Conservation (phyloP, 2,888 invertebrate genomes). For the Patella pellucida region DNA sequence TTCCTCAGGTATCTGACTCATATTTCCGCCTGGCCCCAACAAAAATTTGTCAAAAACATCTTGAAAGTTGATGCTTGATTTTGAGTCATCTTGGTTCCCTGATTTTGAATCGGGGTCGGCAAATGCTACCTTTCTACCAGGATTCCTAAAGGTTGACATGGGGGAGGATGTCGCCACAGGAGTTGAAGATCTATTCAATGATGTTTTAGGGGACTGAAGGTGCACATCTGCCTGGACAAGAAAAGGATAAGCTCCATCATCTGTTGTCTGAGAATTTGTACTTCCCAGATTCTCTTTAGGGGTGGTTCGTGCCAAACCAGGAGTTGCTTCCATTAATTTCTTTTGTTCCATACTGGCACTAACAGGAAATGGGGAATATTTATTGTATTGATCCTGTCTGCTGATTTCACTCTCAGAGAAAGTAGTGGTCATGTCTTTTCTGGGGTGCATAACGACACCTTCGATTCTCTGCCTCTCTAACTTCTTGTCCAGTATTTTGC, state of each 20-base stretch:
- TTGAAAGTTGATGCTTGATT: neutral
- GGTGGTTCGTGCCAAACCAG: neutral
- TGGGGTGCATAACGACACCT: constrained; percentile 8
- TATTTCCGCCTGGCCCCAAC: neutral
- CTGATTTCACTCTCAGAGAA: neutral
- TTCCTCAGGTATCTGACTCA: too few species aligned
- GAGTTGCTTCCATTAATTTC: neutral
- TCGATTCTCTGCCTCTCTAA: constrained; percentile 2
- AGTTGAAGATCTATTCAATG: too few species aligned
- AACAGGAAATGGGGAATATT: neutral
- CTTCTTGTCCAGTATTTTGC: constrained; percentile 16
- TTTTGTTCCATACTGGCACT: constrained; percentile 13
- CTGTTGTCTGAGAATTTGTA: neutral
- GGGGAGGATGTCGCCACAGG: neutral
- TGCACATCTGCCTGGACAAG: constrained; percentile 39
- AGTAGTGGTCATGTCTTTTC: neutral
- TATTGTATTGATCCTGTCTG: neutral
- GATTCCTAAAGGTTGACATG: neutral
- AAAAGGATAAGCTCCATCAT: constrained; percentile 25
- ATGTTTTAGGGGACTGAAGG: constrained; percentile 12
- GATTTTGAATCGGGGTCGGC: neutral
- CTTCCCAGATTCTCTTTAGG: neutral
- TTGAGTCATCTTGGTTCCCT: neutral
- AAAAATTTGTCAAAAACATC: constrained; percentile 6
- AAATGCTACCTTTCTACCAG: constrained; percentile 5